phyloP scores from a whole-genome alignment of 2,888 invertebrate species.

The Neoascia interrupta region DNA sequence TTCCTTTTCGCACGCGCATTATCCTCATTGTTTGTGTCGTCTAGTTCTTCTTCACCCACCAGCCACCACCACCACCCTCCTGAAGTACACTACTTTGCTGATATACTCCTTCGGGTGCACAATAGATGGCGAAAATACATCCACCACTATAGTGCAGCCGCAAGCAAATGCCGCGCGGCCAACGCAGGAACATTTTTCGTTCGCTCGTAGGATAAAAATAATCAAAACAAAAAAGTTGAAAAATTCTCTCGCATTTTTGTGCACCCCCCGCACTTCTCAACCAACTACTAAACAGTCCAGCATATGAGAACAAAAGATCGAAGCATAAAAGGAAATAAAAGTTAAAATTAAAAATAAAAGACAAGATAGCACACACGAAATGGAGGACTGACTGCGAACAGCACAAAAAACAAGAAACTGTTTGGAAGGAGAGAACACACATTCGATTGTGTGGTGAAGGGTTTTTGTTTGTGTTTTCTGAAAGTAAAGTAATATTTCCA shows the following conservation, averaged over 20 bases:
- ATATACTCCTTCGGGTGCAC: background rate
- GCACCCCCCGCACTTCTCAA: background rate
- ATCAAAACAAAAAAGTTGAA: constrained; percentile 70
- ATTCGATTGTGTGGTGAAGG: no score
- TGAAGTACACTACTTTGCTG: no score
- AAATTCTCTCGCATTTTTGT: constrained; percentile 62
- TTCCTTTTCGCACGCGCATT: constrained; percentile 61
- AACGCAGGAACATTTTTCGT: constrained; percentile 60
- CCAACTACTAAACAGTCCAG: no score
- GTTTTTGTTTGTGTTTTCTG: constrained; percentile 19
- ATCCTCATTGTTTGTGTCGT: constrained; percentile 57
- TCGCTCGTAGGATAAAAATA: constrained; percentile 65
- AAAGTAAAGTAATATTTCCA: constrained; percentile 42
- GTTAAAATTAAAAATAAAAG: constrained; percentile 17
- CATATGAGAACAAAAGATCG: constrained; percentile 31
- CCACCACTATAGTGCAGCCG: constrained; percentile 8
- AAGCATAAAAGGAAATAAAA: constrained; percentile 45
- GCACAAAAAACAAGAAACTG: constrained; percentile 31
- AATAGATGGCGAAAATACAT: constrained; percentile 53
- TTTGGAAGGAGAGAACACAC: constrained; percentile 13
- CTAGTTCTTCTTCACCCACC: constrained; percentile 23
- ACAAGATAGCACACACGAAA: constrained; percentile 60
- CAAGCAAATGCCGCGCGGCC: constrained; percentile 22
- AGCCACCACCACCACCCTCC: background rate
- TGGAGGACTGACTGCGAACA: constrained; percentile 34